Base-by-base conservation (phyloP, 2,888 invertebrate genomes). In the Gymnosoma rotundatum region DNA sequence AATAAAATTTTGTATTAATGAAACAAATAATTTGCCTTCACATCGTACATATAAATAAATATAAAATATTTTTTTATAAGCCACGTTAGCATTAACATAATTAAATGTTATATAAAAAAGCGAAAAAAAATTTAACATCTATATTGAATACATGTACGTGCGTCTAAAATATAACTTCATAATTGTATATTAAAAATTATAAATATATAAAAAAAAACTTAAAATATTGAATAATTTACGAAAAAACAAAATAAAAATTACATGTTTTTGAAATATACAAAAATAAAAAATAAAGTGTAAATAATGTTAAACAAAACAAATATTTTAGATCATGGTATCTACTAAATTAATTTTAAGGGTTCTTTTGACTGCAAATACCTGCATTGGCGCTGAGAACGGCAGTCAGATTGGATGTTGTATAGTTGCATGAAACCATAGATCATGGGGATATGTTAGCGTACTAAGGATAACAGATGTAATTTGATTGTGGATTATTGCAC, bases 211-310 rank as follows among this genome's bases (percentile, higher is more conserved):
- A 45, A 45, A 45, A 2, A 10, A 45, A 45, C 9, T 45, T 16
- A 4, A 48, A 48, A n/a, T 48, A 48, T 16, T 48, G 74, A 67
- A 80, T 70, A 70, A 79, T 79, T 73, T 73, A 50, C 25, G 6
- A 58, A 25, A 70, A 32, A 32, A 6, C 0, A 32, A 32, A 32
- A 32, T 1, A 32, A 32, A 32, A 69, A 61, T 21, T 56, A 16
- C 18, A 73, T 52, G 64, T 42, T 42, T 38, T 70, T 66, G 36
- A 75, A 72, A 83, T 76, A 20, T 50, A 75, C 10, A 38, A 38
- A 48, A 50, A 73, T 54, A 63, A 16, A 74, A 70, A 80, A 75
- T 80, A 74, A 73, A 74, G 45, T 80, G 80, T 80, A 74, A 61
- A 80, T 74, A 80, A 80, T 74, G 48, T 61, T 80, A 67, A 80